Conservation (phyloP, 2,888 invertebrate species). For the Euplexia lucipara region DNA sequence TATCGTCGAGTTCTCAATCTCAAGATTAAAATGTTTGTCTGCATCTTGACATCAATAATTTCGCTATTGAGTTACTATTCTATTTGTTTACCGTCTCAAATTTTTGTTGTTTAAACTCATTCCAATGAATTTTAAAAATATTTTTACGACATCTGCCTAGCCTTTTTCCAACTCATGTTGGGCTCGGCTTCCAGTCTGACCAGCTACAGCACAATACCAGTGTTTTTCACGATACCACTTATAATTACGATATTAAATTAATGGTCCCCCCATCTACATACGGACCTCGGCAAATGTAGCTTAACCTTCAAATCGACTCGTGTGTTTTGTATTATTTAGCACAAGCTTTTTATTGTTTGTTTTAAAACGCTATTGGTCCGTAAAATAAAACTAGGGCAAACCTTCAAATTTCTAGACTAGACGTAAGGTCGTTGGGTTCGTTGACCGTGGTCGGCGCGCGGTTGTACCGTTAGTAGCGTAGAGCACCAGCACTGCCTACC, state of each 20-base stretch:
- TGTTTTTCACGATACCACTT: too few relatives aligned
- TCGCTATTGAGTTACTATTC: conserved; percentile 42
- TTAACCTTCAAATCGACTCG: too few relatives aligned
- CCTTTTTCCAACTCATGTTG: too few relatives aligned
- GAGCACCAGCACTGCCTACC: conserved; percentile 72
- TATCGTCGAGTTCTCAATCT: conserved; percentile 56
- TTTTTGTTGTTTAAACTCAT: conserved; percentile 24
- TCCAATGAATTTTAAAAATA: conserved; percentile 14
- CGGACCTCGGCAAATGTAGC: too few relatives aligned
- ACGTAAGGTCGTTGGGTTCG: conserved; percentile 83
- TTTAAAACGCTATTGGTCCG: conserved; percentile 23
- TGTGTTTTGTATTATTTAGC: too few relatives aligned
- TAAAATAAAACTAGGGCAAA: conserved; percentile 82
- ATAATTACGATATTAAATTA: too few relatives aligned
- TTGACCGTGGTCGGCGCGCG: conserved; percentile 84
- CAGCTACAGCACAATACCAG: too few relatives aligned
- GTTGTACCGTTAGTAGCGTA: conserved; percentile 83
- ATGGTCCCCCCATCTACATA: too few relatives aligned
- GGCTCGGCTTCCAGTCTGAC: too few relatives aligned
- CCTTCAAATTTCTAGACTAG: conserved; percentile 86
- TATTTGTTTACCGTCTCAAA: conserved; percentile 34
- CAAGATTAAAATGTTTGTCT: conserved; percentile 60
- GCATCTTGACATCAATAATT: conserved; percentile 47
- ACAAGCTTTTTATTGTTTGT: too few relatives aligned
- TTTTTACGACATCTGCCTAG: too few relatives aligned